Percentiles rank a stretch among this genome's conserved stretches.
Conservation (phyloP, 2,888 invertebrate species). For the Caradrina kadenii region DNA sequence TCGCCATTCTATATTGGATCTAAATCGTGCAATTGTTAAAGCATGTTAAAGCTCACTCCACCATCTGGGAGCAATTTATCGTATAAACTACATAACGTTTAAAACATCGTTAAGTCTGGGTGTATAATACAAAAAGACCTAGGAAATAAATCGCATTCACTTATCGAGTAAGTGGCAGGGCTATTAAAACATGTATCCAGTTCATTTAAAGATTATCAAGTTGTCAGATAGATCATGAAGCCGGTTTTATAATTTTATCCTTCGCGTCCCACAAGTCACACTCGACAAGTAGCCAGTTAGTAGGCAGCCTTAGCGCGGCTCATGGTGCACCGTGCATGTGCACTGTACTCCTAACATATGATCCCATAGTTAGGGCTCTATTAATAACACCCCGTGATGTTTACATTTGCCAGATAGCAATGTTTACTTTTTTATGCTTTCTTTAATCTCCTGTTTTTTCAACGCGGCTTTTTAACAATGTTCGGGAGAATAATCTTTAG, state of each 20-base stretch:
- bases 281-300: conserved; percentile 59
- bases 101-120: conserved; percentile 40
- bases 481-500: conserved; percentile 12
- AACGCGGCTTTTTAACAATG: conserved; percentile 43
- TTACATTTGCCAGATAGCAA: conserved; percentile 83
- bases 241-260: conserved; percentile 62
- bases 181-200: conserved; percentile 58
- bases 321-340: conserved; percentile 60
- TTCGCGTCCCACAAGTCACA: conserved; percentile 59
- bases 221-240: conserved; percentile 56
- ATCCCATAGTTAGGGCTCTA: conserved; percentile 78
- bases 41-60: conserved; percentile 16
- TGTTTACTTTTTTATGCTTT: conserved; percentile 82
- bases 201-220: conserved; percentile 54
- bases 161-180: conserved; percentile 42
- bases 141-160: conserved; percentile 40
- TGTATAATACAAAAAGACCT: conserved; percentile 41
- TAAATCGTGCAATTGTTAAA: not conserved
- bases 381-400: conserved; percentile 81
- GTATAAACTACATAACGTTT: conserved; percentile 35
- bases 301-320: conserved; percentile 64
- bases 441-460: conserved; percentile 69
- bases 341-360: conserved; percentile 72
- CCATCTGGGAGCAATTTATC: conserved; percentile 29
- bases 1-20: not conserved